A percentile compares a stretch with the other conserved stretches of the same genome.
Evolutionary conservation across 2,113 vertebrate genomes (phyloP).

Genomic region (Guaruba guarouba): DNA sequence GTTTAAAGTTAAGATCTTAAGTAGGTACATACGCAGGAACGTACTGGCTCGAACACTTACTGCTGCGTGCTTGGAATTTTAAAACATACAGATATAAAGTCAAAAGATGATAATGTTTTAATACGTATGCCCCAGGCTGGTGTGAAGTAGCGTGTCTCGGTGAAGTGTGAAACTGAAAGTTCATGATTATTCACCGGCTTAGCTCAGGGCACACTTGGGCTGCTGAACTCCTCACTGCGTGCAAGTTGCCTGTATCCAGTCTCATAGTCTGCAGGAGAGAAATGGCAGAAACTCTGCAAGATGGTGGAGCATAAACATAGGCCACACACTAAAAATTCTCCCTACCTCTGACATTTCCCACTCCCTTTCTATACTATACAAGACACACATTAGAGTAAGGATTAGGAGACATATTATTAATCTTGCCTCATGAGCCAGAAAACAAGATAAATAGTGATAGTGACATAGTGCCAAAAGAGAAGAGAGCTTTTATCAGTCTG

Average conservation of each 20-base stretch:
- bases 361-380: not conserved
- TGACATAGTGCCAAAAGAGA: not conserved
- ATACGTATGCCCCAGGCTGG: not conserved
- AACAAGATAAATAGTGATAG: not conserved
- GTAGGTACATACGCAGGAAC: not conserved
- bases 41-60: not conserved
- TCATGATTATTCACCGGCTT: not conserved
- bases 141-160: not conserved
- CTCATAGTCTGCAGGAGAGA: not conserved
- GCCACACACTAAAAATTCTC: not conserved
- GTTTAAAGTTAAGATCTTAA: not conserved
- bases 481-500: not conserved
- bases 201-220: not conserved
- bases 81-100: not conserved
- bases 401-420: slow-evolving; percentile 8
- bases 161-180: not conserved
- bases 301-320: not conserved
- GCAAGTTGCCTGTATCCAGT: not conserved
- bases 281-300: not conserved
- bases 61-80: not conserved
- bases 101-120: not conserved
- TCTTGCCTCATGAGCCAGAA: not conserved
- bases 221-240: not conserved
- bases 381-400: not conserved
- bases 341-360: not conserved